These are phyloP conservation scores for Danaus plexippus DNA, from an alignment of 1,140 invertebrate genomes.

Conservation along the genomic window DNA sequence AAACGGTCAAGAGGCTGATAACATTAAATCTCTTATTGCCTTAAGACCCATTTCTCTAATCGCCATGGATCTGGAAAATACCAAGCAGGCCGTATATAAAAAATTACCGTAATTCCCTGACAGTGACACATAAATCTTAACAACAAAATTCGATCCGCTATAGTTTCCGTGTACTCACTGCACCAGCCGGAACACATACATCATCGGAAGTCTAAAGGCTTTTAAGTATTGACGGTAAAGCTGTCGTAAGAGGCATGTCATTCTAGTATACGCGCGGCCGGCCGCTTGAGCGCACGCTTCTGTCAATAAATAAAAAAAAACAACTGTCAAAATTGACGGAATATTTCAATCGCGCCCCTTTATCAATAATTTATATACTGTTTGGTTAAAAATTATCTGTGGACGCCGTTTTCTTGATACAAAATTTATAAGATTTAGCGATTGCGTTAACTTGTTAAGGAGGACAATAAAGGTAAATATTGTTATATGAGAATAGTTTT, in stretches of 20 bases:
- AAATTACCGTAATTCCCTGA: constrained; percentile 19
- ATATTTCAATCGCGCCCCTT: background rate
- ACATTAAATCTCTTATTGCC: too few species aligned
- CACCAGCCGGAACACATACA: constrained; percentile 43
- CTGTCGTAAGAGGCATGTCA: constrained; percentile 51
- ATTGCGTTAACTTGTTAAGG: constrained; percentile 29
- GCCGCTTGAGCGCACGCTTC: constrained; percentile 34
- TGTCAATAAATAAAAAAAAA: constrained; percentile 21
- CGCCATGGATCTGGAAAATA: too few species aligned
- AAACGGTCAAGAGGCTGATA: too few species aligned
- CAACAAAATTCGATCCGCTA: constrained; percentile 23
- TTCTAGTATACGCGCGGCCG: constrained; percentile 53
- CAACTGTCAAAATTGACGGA: constrained; percentile 26
- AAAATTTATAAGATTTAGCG: constrained; percentile 26
- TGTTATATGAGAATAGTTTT: constrained; percentile 25
- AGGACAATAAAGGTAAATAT: constrained; percentile 38
- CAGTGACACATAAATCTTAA: constrained; percentile 12
- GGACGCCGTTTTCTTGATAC: constrained; percentile 24
- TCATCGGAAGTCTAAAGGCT: constrained; percentile 56
- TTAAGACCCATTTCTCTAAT: too few species aligned
- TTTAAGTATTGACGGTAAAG: constrained; percentile 22
- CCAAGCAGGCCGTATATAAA: background rate
- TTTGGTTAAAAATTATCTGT: constrained; percentile 29
- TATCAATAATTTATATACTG: constrained; percentile 10
- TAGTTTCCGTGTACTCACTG: constrained; percentile 25